Evolutionary conservation across 1,140 invertebrate species (phyloP), one percentile per base, ranked within the genome.

Genomic region (Penaeus chinensis): DNA sequence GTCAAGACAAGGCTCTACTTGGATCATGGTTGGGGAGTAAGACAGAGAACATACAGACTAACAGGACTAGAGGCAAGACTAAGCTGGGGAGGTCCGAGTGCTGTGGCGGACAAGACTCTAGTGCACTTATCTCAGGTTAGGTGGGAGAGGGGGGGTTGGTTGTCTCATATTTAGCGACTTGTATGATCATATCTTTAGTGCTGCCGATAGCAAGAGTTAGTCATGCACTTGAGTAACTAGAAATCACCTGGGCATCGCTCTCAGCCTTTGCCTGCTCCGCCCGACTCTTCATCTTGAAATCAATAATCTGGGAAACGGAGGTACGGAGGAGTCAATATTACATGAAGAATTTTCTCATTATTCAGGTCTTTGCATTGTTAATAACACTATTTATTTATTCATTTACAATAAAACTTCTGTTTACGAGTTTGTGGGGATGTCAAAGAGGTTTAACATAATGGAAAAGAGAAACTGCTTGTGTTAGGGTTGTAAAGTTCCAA

Each of bases 231-330:
- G 86, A 87, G 86, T 71, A 87, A 82, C 86, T 87, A 77, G 82
- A 87, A 87, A 65, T 87, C 86, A 87, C 86, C 86, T 87, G 42
- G 86, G 80, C 74, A 61, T 87, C 86, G 63, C 65, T 82, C 80
- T 87, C 86, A 71, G 88, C 63, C 83, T 81, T 89, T 63, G 66
- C 63, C 47, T 61, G 63, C 83, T 84, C 88, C 83, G 62, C 65
- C 79, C 88, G 88, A 79, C 66, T 89, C 83, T 89, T 89, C 88
- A 89, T 89, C 83, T 89, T 80, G 88, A 89, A 89, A 89, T 89
- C 88, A 85, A 89, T 89, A 63, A 89, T 89, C 88, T 89, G 88
- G 83, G 87, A 87, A 87, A 81, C 86, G 86, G 86, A 85, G 84
- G 84, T 86, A 87, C 65, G 88, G 78, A 82, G 66, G 77, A 65